Percentiles rank a stretch among this genome's conserved stretches.
Evolutionary conservation across 2,113 vertebrate genomes (phyloP).

Genomic region (Vulpes vulpes): DNA sequence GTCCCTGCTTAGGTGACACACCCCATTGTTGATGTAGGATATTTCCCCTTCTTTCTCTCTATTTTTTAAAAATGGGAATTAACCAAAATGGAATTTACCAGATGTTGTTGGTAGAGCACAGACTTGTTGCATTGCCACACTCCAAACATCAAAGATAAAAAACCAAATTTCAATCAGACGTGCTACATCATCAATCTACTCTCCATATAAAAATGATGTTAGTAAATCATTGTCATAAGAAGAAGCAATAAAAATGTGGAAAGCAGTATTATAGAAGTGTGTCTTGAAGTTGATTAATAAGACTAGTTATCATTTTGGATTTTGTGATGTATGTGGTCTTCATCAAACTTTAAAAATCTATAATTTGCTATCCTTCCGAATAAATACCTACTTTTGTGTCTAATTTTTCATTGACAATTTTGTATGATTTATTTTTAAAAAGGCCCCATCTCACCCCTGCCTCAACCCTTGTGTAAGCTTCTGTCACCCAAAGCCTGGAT

Average conservation of each 20-base stretch:
- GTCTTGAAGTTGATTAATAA: not conserved
- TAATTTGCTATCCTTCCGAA: not conserved
- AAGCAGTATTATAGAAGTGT: not conserved
- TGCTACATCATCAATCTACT: fast-evolving
- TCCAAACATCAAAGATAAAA: not conserved
- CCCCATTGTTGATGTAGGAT: fast-evolving
- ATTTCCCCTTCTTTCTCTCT: not conserved
- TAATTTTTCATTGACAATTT: not conserved
- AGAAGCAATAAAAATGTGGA: not conserved
- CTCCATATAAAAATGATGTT: not conserved
- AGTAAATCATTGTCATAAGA: not conserved
- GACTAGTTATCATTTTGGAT: not conserved
- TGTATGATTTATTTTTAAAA: not conserved
- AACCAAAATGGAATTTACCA: not conserved
- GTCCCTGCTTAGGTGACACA: fast-evolving
- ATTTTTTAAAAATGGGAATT: not conserved
- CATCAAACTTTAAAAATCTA: not conserved
- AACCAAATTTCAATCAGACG: fast-evolving
- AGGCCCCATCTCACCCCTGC: fast-evolving
- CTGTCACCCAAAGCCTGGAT: not conserved
- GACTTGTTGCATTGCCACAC: not conserved
- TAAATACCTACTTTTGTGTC: not conserved
- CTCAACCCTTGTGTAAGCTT: not conserved
- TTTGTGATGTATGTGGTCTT: not conserved
- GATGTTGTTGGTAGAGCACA: not conserved